Base-by-base conservation (phyloP, 2,113 vertebrate species). In the Cavia aperea region DNA sequence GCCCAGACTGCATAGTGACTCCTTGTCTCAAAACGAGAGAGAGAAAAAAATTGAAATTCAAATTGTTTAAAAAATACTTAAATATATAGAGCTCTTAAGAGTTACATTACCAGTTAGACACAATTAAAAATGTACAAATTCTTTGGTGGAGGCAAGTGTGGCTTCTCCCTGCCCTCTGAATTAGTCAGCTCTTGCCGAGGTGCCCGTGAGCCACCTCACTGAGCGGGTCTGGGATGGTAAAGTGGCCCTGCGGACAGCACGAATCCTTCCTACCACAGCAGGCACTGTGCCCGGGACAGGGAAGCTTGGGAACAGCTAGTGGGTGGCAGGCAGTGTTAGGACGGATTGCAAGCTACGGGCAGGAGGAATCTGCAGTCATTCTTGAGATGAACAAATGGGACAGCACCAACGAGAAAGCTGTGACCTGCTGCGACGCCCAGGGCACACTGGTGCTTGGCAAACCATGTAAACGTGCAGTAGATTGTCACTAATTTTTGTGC, bases 301-400 rank as follows among this genome's bases (percentile, higher is more conserved):
- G 19, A 70, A 33, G 85, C 56, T 60, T 26, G n/a, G 11, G 29
- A 66, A 83, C 46, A 86, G 91, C 88, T 83, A 89, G 88, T 85
- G 72, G 82, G 91, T 82, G 84, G 89, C 60, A 92, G 82, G 91
- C 3, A 78, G 83, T 92, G 62, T 93, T 82, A 60, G 24, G 78
- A 81, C 43, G 62, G 66, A 58, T 19, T 66, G 82, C 11, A 79
- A 58, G 26, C 31, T 31, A 58, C 18, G 33, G 72, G 63, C 26
- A 90, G 65, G 9, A 89, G 72, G 31, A 94, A 70, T 66, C 51
- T 26, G 49, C 24, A 84, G 19, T 56, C 66, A 39, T 73, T 87
- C 86, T 75, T 92, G 63, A 81, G 49, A 87, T 54, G 51, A 87
- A 70, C 56, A 81, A 65, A 79, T 8, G 78, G 87, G 68, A 87